Percentiles rank a stretch among this genome's conserved stretches.
Conservation (phyloP, 2,113 vertebrate species). For the Cnemophilus loriae region DNA sequence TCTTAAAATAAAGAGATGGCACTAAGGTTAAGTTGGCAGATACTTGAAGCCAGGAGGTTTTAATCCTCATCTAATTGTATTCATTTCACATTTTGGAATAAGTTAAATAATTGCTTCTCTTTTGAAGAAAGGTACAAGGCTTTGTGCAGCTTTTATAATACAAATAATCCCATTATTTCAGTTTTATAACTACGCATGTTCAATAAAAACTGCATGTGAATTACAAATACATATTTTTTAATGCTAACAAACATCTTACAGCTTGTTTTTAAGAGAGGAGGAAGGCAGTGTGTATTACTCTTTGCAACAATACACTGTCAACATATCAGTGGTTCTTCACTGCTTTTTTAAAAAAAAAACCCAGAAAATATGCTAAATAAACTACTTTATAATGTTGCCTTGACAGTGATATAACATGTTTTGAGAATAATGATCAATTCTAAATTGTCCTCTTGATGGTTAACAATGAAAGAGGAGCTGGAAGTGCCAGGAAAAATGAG, state of each 20-base stretch:
- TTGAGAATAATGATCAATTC: background rate
- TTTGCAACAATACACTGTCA: background rate
- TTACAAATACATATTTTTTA: background rate
- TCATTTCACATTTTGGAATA: background rate
- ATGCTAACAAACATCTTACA: background rate
- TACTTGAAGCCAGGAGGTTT: conserved; percentile 4
- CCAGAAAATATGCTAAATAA: background rate
- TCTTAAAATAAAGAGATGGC: background rate
- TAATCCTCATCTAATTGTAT: background rate
- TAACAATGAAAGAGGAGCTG: background rate
- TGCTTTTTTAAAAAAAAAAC: background rate
- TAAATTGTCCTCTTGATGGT: background rate
- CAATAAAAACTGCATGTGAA: background rate
- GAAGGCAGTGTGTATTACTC: background rate
- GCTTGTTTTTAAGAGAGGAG: background rate
- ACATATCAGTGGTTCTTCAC: background rate
- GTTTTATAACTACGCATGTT: background rate
- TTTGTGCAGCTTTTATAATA: background rate
- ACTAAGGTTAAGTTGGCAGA: background rate
- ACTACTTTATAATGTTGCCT: background rate
- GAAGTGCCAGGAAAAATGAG: background rate
- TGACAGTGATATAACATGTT: background rate
- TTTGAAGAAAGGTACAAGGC: background rate
- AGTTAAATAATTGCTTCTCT: background rate
- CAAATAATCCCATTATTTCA: background rate